Evolutionary conservation across 2,888 invertebrate species (phyloP).

Genomic region (Drosophila austrosaltans): DNA sequence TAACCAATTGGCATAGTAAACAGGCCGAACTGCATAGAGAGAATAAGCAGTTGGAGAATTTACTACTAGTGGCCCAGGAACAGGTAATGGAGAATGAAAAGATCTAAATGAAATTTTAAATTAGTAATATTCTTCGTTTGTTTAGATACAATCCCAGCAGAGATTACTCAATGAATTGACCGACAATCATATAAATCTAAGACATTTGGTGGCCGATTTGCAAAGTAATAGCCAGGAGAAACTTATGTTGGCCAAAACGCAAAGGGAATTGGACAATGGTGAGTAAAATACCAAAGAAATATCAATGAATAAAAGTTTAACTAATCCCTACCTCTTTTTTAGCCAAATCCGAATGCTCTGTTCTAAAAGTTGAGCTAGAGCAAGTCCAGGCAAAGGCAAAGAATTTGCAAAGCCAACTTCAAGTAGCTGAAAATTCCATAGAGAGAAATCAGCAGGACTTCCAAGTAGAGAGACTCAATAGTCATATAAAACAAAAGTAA

Average conservation of each 20-base stretch:
- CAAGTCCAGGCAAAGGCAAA: constrained; percentile 61
- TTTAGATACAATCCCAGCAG: constrained; percentile 80
- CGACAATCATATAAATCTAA: constrained; percentile 82
- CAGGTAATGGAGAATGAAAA: constrained; percentile 59
- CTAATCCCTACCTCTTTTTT: not conserved
- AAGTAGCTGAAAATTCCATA: constrained; percentile 38
- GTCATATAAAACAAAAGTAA: constrained; percentile 79
- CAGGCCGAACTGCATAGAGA: constrained; percentile 70
- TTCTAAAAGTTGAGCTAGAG: constrained; percentile 70
- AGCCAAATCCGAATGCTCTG: constrained; percentile 78
- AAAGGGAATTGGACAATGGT: constrained; percentile 81
- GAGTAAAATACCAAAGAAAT: constrained; percentile 19
- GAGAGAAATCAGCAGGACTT: constrained; percentile 64
- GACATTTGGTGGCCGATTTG: constrained; percentile 83
- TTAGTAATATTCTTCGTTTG: constrained; percentile 11
- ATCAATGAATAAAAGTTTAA: not conserved
- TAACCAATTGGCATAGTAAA: constrained; percentile 51
- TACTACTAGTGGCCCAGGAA: constrained; percentile 78
- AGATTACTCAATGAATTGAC: constrained; percentile 81
- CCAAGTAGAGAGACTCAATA: constrained; percentile 71
- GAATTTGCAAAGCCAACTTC: constrained; percentile 36
- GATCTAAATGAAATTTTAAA: not conserved
- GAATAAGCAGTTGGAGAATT: constrained; percentile 75
- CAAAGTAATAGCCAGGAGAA: constrained; percentile 82
- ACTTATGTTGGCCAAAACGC: constrained; percentile 80